Evolutionary conservation across 2,888 invertebrate species (phyloP), one percentile per base, ranked within the genome.

Genomic region (Zelleria hepariella): DNA sequence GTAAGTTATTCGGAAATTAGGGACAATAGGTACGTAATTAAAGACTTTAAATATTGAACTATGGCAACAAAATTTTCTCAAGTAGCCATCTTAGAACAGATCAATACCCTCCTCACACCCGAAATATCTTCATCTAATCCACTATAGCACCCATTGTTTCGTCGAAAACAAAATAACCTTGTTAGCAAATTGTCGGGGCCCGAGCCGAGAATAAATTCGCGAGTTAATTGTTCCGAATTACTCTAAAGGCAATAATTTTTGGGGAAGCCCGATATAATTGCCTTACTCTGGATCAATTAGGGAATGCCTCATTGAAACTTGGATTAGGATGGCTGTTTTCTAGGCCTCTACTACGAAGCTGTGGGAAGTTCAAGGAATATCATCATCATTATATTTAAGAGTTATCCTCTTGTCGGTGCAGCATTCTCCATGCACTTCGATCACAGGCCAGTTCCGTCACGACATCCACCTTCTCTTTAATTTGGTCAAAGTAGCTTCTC

Each of bases 241-340:
- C 54, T 54, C n/a, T 26, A 26, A 18, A 26, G 26, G 26, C 24
- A 25, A 54, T 54, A 54, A 54, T 54, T 54, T 42, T 26, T 20
- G 51, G 48, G 58, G 49, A 62, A 58, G 60, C 58, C 32, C 54
- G 47, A 62, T 60, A 62, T 65, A 66, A 65, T 67, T 61, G 63
- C 62, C 61, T 62, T 62, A 62, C 58, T 58, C 56, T 52, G 62
- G 60, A 59, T 60, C 64, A 63, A 64, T 61, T 63, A 59, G 52
- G 54, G 57, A 48, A 56, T 59, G 61, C 59, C 59, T 58, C 60
- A 63, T 60, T 58, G 54, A 52, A 54, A 58, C 42, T 25, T 52
- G 57, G 47, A 55, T 42, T 57, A 54, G 54, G 54, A 26, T 26
- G 51, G 51, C 20, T 51, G 51, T 51, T 51, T 25, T n/a, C 25